Conservation (phyloP, 2,888 invertebrate genomes). For the Mimachlamys varia region DNA sequence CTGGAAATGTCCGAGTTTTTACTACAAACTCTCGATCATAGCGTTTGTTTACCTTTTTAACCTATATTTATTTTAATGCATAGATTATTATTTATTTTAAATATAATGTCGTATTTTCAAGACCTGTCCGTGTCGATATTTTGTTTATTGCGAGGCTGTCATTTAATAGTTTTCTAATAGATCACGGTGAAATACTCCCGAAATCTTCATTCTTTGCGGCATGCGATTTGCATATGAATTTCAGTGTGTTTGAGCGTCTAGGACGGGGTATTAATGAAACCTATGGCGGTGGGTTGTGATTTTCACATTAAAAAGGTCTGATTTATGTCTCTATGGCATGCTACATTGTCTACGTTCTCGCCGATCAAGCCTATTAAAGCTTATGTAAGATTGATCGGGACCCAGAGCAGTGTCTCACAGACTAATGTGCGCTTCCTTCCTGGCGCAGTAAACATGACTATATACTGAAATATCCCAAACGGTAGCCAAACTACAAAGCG, state of each 20-base stretch:
- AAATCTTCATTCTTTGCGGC: background rate
- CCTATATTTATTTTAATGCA: background rate
- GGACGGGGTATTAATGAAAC: background rate
- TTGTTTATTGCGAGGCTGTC: background rate
- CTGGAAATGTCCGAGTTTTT: no score
- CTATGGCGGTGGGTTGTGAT: background rate
- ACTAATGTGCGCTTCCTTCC: background rate
- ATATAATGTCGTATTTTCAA: background rate
- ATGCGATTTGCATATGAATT: conserved; percentile 26
- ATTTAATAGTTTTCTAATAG: background rate
- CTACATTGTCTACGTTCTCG: background rate
- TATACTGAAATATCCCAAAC: background rate
- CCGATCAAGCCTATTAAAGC: background rate
- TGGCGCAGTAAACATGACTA: background rate
- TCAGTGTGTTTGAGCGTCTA: background rate
- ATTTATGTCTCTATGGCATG: background rate
- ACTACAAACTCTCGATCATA: background rate
- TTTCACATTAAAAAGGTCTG: conserved; percentile 6
- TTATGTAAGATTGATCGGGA: background rate
- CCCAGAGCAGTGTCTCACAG: background rate
- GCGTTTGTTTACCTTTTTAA: no score
- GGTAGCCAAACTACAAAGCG: background rate
- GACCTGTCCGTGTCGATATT: background rate
- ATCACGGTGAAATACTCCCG: background rate
- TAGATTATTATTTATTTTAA: background rate